Base-by-base conservation (phyloP, 2,113 vertebrate species). In the Herpetotheres cachinnans region DNA sequence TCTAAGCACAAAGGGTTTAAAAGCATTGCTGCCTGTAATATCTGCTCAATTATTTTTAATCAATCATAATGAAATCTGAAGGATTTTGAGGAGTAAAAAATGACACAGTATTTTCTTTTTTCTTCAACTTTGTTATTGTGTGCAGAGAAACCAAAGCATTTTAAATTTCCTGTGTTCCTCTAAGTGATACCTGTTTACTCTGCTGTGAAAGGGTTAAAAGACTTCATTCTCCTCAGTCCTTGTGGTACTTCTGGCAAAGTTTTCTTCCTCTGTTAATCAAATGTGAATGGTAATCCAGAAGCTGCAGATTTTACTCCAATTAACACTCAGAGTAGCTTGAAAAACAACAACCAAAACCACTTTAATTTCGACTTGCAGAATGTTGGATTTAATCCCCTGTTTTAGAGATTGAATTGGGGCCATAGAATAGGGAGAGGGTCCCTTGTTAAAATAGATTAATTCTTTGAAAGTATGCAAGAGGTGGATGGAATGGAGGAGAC, bases 361-460 rank as follows among this genome's bases (percentile, higher is more conserved):
- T 97, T 94, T 95, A 95, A 95, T 97, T 97, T 95, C 63, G 0
- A 70, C 50, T 91, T 93, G 81, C 42, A 95, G 94, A 93, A 94
- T 95, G 94, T 71, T 89, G 94, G 66, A 95, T 96, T 94, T 97
- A 97, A 97, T 97, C 95, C 94, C 74, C 93, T 87, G 74, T 90
- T 97, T 96, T 97, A 95, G 58, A 72, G 87, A 88, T 88, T 96
- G 93, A 96, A 95, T 96, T 88, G 95, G 76, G 82, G 91, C 89
- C 76, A 93, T 40, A 93, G 84, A 91, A 91, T 79, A 94, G 88
- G 84, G 94, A 97, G 95, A 94, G 52, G 54, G 86, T 97, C 92
- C 61, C 95, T 97, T 96, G 96, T 97, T 97, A 97, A 96, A 91
- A 94, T 56, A 96, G 93, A 95, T 95, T 95, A 96, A 96, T 95